phyloP scores from a whole-genome alignment of 2,888 invertebrate genomes.

The Gymnosoma rotundatum region DNA sequence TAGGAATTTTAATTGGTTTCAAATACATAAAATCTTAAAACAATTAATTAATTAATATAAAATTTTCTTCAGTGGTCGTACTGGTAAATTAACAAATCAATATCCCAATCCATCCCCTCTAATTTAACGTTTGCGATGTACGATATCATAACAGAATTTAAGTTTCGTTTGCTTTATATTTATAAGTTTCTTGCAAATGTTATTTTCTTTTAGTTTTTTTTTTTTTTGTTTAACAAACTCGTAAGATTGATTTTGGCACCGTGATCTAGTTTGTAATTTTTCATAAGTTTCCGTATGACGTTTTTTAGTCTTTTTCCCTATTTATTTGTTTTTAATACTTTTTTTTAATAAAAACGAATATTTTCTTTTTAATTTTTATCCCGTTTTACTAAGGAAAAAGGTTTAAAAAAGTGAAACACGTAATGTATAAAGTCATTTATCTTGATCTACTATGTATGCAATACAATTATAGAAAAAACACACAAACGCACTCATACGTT shows the following conservation, averaged over 20 bases:
- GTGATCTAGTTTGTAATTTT: conserved; percentile 55
- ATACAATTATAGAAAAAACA: conserved; percentile 19
- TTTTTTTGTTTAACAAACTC: conserved; percentile 9
- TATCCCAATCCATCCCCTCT: no score
- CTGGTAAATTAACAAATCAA: no score
- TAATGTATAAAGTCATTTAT: conserved; percentile 53
- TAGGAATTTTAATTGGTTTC: no score
- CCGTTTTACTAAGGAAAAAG: conserved; percentile 59
- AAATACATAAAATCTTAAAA: no score
- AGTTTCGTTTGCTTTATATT: background rate
- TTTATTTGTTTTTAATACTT: background rate
- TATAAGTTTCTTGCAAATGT: background rate
- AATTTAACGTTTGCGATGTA: no score
- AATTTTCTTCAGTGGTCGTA: no score
- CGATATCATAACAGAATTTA: background rate
- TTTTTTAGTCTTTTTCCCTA: conserved; percentile 5
- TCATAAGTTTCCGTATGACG: conserved; percentile 53
- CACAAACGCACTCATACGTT: background rate
- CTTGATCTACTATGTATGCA: conserved; percentile 31
- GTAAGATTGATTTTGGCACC: conserved; percentile 58
- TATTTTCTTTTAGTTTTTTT: background rate
- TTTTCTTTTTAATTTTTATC: conserved; percentile 30
- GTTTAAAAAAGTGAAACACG: conserved; percentile 62
- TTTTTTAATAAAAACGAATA: conserved; percentile 11
- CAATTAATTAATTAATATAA: no score